Evolutionary conservation across 2,888 invertebrate genomes (phyloP), one percentile per base, ranked within the genome.

Genomic region (Callimorpha dominula): DNA sequence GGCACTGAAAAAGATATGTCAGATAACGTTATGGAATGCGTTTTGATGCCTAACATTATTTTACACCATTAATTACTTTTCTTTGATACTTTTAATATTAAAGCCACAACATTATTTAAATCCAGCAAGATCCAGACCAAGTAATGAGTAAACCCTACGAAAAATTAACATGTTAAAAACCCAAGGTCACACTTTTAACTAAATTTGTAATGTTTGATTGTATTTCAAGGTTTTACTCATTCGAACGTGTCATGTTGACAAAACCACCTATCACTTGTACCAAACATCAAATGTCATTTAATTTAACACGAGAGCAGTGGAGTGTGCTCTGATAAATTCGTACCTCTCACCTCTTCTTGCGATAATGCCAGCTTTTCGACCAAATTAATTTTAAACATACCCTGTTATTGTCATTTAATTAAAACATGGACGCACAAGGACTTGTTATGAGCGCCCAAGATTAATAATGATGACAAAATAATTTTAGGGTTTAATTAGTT

Each of bases 261-360:
- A 54, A 62, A 17, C 31, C 66, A 49, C 71, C 63, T 52, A 12
- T 71, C 50, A 68, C 81, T 90, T 90, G 80, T 4, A 76, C 90
- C 93, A 88, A 50, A 69, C 87, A 78, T 85, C 80, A 90, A 93
- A 90, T 92, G 88, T 90, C 93, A 90, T 94, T 95, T 94, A 93
- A 94, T 93, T 93, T 92, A 86, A 92, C 93, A 91, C 87, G 87
- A 90, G 91, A 89, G 93, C 92, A 88, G 90, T 94, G 90, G 88
- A 95, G 95, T 93, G 93, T 91, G 87, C 84, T 76, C 88, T 93
- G 93, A 94, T 94, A 93, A 93, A 92, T 91, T 87, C 89, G 89
- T 88, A 86, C 87, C 89, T 92, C 86, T 83, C 83, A 88, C 88
- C 88, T 92, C 83, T 76, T 84, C 87, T 88, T 82, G 81, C 84